A percentile compares a stretch with the other conserved stretches of the same genome.
Evolutionary conservation across 2,888 invertebrate genomes (phyloP).

Genomic region (Aphodius sticticus): DNA sequence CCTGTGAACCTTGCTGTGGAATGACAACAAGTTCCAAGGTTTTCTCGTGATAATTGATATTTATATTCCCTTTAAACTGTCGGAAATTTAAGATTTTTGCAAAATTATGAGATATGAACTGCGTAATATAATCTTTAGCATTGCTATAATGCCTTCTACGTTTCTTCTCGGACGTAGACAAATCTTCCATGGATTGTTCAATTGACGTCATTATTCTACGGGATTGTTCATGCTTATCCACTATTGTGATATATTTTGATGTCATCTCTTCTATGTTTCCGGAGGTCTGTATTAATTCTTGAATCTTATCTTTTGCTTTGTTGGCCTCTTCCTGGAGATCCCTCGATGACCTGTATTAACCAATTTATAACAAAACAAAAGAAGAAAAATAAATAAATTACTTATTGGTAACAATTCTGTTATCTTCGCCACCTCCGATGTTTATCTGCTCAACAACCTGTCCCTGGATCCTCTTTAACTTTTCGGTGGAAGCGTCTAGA

Average conservation of each 20-base stretch:
- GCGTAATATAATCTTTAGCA: conserved; percentile 57
- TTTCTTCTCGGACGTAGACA: conserved; percentile 49
- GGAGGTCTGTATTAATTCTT: conserved; percentile 8
- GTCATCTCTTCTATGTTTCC: conserved; percentile 45
- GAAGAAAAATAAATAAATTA: conserved; percentile 10
- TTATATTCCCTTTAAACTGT: conserved; percentile 67
- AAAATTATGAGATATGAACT: conserved; percentile 61
- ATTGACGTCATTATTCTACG: conserved; percentile 50
- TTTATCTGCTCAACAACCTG: conserved; percentile 8
- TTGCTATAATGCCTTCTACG: conserved; percentile 55
- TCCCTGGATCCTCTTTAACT: not conserved
- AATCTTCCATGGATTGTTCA: conserved; percentile 46
- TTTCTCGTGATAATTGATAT: conserved; percentile 62
- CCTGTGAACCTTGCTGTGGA: conserved; percentile 63
- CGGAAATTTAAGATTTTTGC: conserved; percentile 64
- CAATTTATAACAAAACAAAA: not conserved
- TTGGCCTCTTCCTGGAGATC: not conserved
- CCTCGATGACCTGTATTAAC: not conserved
- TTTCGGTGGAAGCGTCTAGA: conserved; percentile 45
- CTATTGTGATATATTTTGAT: conserved; percentile 51
- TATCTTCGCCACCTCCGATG: conserved; percentile 5
- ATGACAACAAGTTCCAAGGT: conserved; percentile 64
- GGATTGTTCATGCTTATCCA: conserved; percentile 52
- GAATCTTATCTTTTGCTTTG: not conserved
- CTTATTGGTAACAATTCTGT: conserved; percentile 15